Evolutionary conservation across 2,113 vertebrate species (phyloP).

Genomic region (Melanocharis versteri): DNA sequence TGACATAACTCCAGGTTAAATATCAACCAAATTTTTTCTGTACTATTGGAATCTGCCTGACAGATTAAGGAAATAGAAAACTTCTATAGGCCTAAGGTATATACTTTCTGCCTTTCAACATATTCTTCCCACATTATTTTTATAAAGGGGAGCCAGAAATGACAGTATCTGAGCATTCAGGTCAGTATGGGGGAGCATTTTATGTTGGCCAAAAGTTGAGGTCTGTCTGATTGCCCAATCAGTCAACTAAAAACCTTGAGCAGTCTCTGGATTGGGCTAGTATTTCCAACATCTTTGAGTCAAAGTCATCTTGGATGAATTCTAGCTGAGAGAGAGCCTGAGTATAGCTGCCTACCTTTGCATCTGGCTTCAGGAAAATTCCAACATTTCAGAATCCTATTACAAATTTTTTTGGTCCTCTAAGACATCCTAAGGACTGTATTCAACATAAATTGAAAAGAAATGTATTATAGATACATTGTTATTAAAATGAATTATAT

Average conservation of each 20-base stretch:
- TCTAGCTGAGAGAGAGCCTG: background rate
- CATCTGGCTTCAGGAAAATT: background rate
- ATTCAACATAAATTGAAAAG: background rate
- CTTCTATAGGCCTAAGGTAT: background rate
- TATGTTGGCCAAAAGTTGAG: background rate
- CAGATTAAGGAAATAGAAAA: background rate
- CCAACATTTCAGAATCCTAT: background rate
- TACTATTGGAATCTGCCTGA: background rate
- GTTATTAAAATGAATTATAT: background rate
- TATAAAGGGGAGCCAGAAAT: background rate
- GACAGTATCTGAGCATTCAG: background rate
- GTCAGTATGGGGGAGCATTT: background rate
- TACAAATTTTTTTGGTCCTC: background rate
- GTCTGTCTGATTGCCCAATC: background rate
- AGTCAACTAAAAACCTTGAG: background rate
- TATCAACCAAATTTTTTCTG: conserved; percentile 24
- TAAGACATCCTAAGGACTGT: background rate
- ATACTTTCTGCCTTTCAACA: background rate
- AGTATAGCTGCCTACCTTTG: background rate
- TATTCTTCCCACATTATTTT: background rate
- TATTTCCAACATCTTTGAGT: background rate
- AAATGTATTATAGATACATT: background rate
- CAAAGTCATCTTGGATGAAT: background rate
- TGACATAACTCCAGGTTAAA: conserved; percentile 47
- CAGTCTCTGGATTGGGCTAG: background rate